Percentiles rank a stretch among this genome's conserved stretches.
These are phyloP conservation scores for Mobula hypostoma DNA, from an alignment of 2,113 vertebrate species.

Conservation along the genomic window DNA sequence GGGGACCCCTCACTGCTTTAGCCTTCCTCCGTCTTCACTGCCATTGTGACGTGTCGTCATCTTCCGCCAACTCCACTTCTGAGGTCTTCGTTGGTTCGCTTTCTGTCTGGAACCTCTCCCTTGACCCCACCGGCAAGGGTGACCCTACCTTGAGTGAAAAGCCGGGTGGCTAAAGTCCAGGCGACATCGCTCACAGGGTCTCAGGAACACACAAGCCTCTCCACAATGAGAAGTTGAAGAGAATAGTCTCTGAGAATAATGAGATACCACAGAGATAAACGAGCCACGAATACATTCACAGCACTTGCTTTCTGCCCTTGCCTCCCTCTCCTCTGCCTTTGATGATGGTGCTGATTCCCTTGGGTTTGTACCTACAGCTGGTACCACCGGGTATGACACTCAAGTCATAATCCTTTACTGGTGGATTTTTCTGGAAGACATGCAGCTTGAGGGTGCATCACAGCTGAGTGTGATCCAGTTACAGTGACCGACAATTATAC, in stretches of 20 bases:
- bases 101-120: too few species aligned
- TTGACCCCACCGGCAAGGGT: too few species aligned
- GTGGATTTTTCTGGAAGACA: neutral
- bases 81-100: too few species aligned
- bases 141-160: too few species aligned
- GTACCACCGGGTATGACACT: neutral
- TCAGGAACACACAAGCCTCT: too few species aligned
- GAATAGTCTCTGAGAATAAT: neutral
- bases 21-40: too few species aligned
- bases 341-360: neutral
- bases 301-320: neutral
- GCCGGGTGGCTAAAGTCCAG: too few species aligned
- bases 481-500: neutral
- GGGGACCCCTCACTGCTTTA: too few species aligned
- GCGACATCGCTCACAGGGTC: too few species aligned
- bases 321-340: neutral
- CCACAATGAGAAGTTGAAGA: too few species aligned
- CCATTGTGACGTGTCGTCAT: too few species aligned
- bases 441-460: neutral
- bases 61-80: too few species aligned
- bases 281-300: neutral
- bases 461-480: neutral
- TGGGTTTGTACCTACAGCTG: neutral
- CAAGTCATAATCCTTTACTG: neutral
- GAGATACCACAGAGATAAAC: neutral